Evolutionary conservation across 2,797 vertebrate species (phyloP).

Genomic region (Myotis daubentonii): DNA sequence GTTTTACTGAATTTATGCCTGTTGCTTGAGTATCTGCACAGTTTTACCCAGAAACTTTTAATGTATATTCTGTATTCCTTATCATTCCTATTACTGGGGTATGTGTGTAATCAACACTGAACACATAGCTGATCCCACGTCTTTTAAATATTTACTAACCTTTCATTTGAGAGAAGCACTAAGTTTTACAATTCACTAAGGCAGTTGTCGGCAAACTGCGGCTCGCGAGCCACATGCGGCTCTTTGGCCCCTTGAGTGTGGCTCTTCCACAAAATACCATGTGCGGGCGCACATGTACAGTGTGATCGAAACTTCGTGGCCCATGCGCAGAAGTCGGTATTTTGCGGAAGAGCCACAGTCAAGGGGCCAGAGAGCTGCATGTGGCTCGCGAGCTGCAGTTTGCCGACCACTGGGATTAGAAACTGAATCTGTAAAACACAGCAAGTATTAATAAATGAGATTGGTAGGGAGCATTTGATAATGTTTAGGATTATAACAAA

Average conservation of each 20-base stretch:
- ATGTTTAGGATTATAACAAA: neutral
- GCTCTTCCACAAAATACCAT: too few species aligned
- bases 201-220: too few species aligned
- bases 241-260: too few species aligned
- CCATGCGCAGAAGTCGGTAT: too few species aligned
- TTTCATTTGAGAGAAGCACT: constrained; percentile 37
- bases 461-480: neutral
- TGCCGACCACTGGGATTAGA: neutral
- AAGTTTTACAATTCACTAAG: constrained; percentile 21
- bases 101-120: constrained; percentile 13
- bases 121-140: neutral
- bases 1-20: constrained; percentile 55
- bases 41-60: constrained; percentile 22
- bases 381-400: too few species aligned
- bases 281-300: too few species aligned
- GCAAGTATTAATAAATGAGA: constrained; percentile 18
- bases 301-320: too few species aligned
- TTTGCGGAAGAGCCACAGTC: too few species aligned
- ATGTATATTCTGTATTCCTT: neutral
- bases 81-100: neutral
- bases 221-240: too few species aligned
- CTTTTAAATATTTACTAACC: constrained; percentile 36
- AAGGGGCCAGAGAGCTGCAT: too few species aligned
- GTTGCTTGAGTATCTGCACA: neutral
- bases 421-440: constrained; percentile 22